phyloP scores from a whole-genome alignment of 2,797 vertebrate genomes.

The Scleropages formosus region DNA sequence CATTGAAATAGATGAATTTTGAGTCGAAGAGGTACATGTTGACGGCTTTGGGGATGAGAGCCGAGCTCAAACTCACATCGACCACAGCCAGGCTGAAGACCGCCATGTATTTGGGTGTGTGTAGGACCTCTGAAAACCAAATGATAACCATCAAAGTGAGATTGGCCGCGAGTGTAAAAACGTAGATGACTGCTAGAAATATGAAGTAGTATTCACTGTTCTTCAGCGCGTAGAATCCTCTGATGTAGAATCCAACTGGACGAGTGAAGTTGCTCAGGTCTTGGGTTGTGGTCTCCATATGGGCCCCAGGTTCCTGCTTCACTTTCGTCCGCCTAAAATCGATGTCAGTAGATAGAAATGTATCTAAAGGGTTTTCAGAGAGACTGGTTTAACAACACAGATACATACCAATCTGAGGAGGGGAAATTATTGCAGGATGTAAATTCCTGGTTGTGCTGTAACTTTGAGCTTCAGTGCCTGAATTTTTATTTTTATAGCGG shows the following conservation, averaged over 20 bases:
- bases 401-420: neutral
- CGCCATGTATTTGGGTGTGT: slow-evolving; percentile 33
- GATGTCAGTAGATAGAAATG: neutral
- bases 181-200: slow-evolving; percentile 29
- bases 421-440: neutral
- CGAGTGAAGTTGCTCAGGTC: slow-evolving; percentile 35
- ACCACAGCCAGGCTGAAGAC: slow-evolving; percentile 34
- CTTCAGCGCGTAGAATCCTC: slow-evolving; percentile 32
- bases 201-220: slow-evolving; percentile 27
- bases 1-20: slow-evolving; percentile 32
- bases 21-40: slow-evolving; percentile 32
- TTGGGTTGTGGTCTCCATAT: slow-evolving; percentile 23
- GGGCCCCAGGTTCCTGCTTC: neutral
- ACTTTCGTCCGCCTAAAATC: neutral
- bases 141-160: slow-evolving; percentile 30
- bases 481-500: neutral
- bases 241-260: slow-evolving; percentile 32
- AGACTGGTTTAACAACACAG: neutral
- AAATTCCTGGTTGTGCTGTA: neutral
- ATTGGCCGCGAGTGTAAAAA: slow-evolving; percentile 33
- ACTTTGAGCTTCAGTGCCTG: neutral
- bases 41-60: slow-evolving; percentile 31
- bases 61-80: slow-evolving; percentile 26
- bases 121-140: slow-evolving; percentile 27
- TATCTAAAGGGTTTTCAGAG: neutral